Conservation (phyloP, 2,113 vertebrate genomes). For the Porphyrio hochstetteri region DNA sequence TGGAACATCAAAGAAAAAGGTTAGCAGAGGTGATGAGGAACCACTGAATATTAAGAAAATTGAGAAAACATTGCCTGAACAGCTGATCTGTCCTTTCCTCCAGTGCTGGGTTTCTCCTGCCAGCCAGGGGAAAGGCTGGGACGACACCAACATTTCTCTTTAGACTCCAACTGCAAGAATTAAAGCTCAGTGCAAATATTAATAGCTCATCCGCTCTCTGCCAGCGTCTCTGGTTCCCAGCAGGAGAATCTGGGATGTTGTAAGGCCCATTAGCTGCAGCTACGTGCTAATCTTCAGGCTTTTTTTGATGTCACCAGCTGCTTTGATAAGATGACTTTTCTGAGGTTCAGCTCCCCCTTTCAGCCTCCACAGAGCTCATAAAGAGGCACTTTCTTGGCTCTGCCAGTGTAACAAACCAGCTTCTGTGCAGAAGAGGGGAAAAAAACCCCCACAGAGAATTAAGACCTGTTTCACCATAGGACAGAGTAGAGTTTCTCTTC, state of each 20-base stretch:
- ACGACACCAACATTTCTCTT: background rate
- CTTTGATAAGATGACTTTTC: background rate
- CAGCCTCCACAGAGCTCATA: background rate
- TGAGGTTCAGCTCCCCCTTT: background rate
- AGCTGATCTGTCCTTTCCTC: background rate
- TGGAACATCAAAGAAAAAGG: background rate
- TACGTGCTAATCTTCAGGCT: background rate
- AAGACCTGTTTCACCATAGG: background rate
- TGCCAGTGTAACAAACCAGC: background rate
- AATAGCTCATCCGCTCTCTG: background rate
- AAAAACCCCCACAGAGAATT: background rate
- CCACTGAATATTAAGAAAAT: background rate
- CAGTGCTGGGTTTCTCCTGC: background rate
- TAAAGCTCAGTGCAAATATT: background rate
- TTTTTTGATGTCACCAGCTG: accelerated
- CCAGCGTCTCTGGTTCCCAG: background rate
- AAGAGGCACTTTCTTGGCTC: background rate
- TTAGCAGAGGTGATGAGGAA: background rate
- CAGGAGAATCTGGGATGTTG: background rate
- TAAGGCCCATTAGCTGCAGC: background rate
- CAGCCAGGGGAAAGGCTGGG: background rate
- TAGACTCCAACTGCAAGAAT: background rate
- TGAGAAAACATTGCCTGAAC: background rate
- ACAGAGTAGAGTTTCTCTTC: background rate
- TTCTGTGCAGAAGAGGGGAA: background rate